phyloP scores from a whole-genome alignment of 2,888 invertebrate species.

The Rambutsinella grinnellia region DNA sequence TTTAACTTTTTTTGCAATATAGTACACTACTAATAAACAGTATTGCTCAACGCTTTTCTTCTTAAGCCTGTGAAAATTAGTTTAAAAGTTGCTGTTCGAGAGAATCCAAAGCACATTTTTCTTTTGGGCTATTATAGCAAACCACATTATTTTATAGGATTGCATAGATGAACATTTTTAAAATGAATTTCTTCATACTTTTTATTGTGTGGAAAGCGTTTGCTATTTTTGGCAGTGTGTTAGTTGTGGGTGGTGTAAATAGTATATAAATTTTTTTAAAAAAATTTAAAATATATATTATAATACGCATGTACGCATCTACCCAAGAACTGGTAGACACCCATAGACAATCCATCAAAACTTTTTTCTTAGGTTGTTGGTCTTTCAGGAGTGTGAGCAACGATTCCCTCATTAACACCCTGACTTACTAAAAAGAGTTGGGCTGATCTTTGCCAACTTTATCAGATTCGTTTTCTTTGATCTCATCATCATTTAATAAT shows the following conservation, averaged over 20 bases:
- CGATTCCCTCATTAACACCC: conserved; percentile 48
- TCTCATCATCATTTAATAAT: conserved; percentile 41
- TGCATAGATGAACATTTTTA: too few species aligned
- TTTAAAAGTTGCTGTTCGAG: too few species aligned
- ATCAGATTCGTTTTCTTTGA: conserved; percentile 1
- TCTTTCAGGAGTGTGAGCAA: conserved; percentile 53
- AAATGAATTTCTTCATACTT: not conserved
- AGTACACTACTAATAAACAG: not conserved
- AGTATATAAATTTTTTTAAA: too few species aligned
- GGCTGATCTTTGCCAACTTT: not conserved
- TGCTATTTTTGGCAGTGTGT: not conserved
- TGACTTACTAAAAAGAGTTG: conserved; percentile 37
- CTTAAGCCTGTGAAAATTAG: conserved; percentile 26
- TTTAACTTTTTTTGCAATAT: not conserved
- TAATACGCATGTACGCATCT: not conserved
- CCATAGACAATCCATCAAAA: not conserved
- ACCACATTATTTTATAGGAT: too few species aligned
- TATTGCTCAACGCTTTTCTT: conserved; percentile 26
- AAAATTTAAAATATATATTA: not conserved
- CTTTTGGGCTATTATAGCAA: too few species aligned
- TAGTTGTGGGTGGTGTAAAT: not conserved
- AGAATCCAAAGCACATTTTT: too few species aligned
- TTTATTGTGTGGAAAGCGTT: not conserved
- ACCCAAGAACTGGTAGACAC: not conserved
- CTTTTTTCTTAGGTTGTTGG: conserved; percentile 45